Conservation (phyloP, 2,797 vertebrate species). For the Sebastes vulpes region DNA sequence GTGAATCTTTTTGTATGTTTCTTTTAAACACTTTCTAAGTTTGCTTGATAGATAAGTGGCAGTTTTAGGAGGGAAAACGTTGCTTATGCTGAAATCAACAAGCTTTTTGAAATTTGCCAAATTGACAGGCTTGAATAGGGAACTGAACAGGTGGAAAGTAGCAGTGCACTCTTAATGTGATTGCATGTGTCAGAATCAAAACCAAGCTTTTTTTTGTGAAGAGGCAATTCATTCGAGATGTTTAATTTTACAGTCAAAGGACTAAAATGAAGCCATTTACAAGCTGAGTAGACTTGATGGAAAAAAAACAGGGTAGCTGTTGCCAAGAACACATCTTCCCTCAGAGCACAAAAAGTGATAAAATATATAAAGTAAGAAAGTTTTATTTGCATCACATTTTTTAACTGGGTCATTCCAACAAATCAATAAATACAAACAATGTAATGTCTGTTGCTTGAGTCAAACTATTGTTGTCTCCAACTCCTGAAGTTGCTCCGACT, state of each 20-base stretch:
- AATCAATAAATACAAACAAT: slow-evolving; percentile 16
- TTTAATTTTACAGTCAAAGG: slow-evolving; percentile 65
- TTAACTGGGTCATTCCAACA: slow-evolving; percentile 11
- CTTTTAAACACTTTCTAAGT: slow-evolving; percentile 31
- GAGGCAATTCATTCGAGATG: slow-evolving; percentile 61
- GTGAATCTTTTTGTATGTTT: slow-evolving; percentile 30
- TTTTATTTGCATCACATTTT: slow-evolving; percentile 16
- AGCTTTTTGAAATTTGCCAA: slow-evolving; percentile 70
- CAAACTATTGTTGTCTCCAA: slow-evolving; percentile 26
- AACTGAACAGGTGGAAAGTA: slow-evolving; percentile 57
- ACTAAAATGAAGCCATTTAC: slow-evolving; percentile 65
- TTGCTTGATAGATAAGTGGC: slow-evolving; percentile 54
- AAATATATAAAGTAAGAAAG: background rate
- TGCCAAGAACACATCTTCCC: slow-evolving; percentile 14
- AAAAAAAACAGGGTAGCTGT: background rate
- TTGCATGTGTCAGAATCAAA: slow-evolving; percentile 71
- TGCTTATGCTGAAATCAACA: slow-evolving; percentile 66
- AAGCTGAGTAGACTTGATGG: slow-evolving; percentile 10
- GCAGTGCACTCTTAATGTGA: slow-evolving; percentile 58
- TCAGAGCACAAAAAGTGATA: background rate
- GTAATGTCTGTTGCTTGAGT: background rate
- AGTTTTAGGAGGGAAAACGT: slow-evolving; percentile 34
- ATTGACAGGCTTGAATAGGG: slow-evolving; percentile 61
- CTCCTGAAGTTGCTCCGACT: slow-evolving; percentile 16
- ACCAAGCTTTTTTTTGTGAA: slow-evolving; percentile 41